phyloP scores from a whole-genome alignment of 2,113 vertebrate species.

The Ranitomeya variabilis region DNA sequence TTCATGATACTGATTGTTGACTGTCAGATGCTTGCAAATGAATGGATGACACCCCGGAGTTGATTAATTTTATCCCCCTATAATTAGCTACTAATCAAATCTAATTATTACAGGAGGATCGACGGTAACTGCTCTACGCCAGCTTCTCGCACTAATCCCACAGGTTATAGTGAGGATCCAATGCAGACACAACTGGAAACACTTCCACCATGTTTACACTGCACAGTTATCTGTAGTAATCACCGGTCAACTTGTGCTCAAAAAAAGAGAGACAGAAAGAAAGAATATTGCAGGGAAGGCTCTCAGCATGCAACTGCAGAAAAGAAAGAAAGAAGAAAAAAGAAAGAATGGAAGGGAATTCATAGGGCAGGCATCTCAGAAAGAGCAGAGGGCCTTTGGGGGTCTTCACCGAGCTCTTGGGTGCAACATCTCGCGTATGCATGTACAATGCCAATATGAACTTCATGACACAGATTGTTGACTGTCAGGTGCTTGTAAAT shows the following conservation, averaged over 20 bases:
- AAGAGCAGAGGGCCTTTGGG: no score
- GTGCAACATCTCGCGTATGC: neutral
- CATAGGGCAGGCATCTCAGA: no score
- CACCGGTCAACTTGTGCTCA: no score
- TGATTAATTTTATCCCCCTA: neutral
- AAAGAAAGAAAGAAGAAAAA: no score
- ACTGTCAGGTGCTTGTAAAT: neutral
- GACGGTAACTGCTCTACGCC: neutral
- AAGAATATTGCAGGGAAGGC: no score
- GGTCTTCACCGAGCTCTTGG: no score
- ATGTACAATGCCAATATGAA: neutral
- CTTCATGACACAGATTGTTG: neutral
- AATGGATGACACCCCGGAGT: neutral
- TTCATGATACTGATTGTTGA: neutral
- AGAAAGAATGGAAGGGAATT: no score
- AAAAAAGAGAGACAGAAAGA: no score
- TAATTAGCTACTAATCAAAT: neutral
- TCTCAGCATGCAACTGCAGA: no score
- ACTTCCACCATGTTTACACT: neutral
- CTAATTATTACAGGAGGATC: neutral
- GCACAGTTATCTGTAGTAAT: neutral
- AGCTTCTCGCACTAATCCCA: neutral
- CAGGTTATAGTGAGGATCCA: neutral
- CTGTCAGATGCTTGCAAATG: neutral
- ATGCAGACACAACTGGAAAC: neutral